Evolutionary conservation across 2,113 vertebrate genomes (phyloP).

Genomic region (Nettapus auritus): DNA sequence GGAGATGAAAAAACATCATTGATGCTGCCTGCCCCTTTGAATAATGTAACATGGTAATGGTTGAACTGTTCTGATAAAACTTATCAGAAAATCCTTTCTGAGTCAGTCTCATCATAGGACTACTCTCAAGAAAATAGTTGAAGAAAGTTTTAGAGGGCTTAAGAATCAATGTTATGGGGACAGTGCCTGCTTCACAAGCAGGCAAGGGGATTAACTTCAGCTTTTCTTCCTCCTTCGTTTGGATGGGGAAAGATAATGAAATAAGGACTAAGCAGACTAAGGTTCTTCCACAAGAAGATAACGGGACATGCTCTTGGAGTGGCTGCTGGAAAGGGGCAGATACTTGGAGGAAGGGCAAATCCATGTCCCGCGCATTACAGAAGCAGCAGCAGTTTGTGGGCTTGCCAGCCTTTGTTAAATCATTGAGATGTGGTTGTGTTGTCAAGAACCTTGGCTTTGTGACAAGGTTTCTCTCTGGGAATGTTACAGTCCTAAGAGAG

Average conservation of each 20-base stretch:
- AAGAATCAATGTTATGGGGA: neutral
- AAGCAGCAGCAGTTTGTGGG: fast-evolving
- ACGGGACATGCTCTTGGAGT: neutral
- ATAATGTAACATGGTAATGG: neutral
- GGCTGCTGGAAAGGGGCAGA: neutral
- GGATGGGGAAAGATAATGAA: neutral
- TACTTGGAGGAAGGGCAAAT: neutral
- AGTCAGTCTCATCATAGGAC: neutral
- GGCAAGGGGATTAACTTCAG: neutral
- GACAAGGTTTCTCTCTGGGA: neutral
- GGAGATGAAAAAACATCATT: neutral
- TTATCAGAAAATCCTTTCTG: neutral
- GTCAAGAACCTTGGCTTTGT: neutral
- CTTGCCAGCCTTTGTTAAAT: neutral
- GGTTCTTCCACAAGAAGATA: neutral
- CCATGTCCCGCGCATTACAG: neutral
- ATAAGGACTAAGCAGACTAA: neutral
- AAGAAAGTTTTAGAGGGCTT: neutral
- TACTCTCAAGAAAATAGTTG: neutral
- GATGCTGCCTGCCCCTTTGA: neutral
- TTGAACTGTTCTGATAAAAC: neutral
- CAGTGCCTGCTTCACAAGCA: neutral
- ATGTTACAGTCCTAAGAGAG: neutral
- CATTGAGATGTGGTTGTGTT: neutral
- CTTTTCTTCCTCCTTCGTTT: neutral